These are phyloP conservation scores for Tiliacea aurago DNA, from an alignment of 2,888 invertebrate species.

Conservation along the genomic window DNA sequence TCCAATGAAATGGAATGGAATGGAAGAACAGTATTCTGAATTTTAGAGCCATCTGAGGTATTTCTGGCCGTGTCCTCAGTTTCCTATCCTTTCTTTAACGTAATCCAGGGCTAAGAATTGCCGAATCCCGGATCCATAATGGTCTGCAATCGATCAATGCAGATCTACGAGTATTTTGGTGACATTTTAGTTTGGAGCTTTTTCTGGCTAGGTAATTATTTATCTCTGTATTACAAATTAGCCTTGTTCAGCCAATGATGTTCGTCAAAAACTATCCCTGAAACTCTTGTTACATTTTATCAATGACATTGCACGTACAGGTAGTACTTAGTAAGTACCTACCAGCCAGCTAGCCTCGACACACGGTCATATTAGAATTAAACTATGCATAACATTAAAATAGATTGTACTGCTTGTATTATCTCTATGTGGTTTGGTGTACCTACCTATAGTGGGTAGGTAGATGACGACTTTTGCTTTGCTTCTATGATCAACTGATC, in stretches of 20 bases:
- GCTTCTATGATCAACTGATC: neutral
- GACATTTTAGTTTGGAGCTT: neutral
- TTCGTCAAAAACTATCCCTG: slow-evolving; percentile 15
- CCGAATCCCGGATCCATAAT: neutral
- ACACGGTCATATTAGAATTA: slow-evolving; percentile 47
- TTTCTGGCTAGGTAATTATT: neutral
- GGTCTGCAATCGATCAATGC: neutral
- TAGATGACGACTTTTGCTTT: neutral
- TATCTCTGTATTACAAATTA: neutral
- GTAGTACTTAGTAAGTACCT: slow-evolving; percentile 22
- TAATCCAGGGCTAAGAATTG: neutral
- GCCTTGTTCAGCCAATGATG: neutral
- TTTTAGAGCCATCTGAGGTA: neutral
- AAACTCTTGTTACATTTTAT: slow-evolving; percentile 26
- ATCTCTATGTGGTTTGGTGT: neutral
- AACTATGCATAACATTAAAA: slow-evolving; percentile 43
- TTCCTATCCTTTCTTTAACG: neutral
- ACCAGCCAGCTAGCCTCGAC: slow-evolving; percentile 36
- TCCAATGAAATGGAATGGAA: too few relatives aligned
- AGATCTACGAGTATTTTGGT: neutral
- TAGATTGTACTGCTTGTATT: slow-evolving; percentile 32
- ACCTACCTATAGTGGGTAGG: neutral
- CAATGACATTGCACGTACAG: slow-evolving; percentile 35
- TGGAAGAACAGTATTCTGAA: slow-evolving; percentile 6
- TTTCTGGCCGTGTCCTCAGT: neutral